Evolutionary conservation across 2,888 invertebrate species (phyloP), one percentile per base, ranked within the genome.

Genomic region (Aleiodes testaceus): DNA sequence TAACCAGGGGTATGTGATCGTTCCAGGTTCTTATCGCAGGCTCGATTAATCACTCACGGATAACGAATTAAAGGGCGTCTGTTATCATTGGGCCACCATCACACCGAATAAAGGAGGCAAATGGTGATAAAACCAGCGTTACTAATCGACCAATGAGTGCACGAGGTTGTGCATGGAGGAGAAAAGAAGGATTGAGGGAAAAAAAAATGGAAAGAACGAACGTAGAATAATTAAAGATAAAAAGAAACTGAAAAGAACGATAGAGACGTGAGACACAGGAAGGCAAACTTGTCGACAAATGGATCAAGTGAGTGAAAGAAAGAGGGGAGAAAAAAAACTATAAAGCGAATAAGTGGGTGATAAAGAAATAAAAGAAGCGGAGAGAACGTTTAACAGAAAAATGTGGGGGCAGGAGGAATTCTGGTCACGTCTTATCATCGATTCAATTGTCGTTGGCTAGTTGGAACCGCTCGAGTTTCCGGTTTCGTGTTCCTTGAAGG

Each of bases 371-470:
- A 26, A 26, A 26, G 26, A 64, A 66, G 18, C 61, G 52, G 59
- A 74, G 74, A 71, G 76, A 75, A 77, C 77, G 74, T 75, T 80
- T 76, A 78, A 76, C 77, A 71, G 69, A 69, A 72, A 78, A 77
- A 69, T 26, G 42, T 14, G 70, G 59, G 64, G 70, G 64, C 55
- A 66, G 64, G 77, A 77, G 72, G n/a, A 49, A 84, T 84, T 84
- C 84, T 79, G 79, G 80, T 84, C 85, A 85, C 85, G 85, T 83
- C 74, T 79, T 77, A 72, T 69, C 78, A 77, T 81, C 82, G 80
- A 85, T 85, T 84, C 82, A 82, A 85, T 84, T 84, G 83, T 81
- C 84, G 80, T 82, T 79, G 80, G 79, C 75, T 74, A 77, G 76
- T 78, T 74, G 78, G 79, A 59, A 78, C 81, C 78, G 77, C 77